These are phyloP conservation scores for Aradophagus sp. DNA, from an alignment of 1,140 invertebrate species.

Conservation along the genomic window DNA sequence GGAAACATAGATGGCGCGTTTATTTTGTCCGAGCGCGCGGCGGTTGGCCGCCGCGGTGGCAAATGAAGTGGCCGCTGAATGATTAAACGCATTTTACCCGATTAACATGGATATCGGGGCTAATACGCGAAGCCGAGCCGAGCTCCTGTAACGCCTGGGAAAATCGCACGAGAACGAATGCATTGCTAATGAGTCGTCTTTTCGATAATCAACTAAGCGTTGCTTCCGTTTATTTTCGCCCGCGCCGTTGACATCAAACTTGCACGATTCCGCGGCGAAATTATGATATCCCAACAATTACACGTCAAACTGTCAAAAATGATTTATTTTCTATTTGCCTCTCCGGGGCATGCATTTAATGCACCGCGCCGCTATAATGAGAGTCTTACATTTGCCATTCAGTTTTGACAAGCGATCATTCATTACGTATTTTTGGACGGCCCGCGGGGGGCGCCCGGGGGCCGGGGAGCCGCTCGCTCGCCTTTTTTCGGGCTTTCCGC, in stretches of 20 bases:
- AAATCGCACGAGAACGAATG: slow-evolving; percentile 46
- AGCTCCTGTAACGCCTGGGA: slow-evolving; percentile 34
- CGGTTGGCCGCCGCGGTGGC: slow-evolving; percentile 16
- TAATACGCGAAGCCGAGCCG: slow-evolving; percentile 32
- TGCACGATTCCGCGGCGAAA: slow-evolving; percentile 45
- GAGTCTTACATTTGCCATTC: slow-evolving; percentile 57
- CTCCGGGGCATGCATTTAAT: slow-evolving; percentile 52
- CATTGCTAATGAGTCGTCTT: slow-evolving; percentile 56
- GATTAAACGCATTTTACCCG: slow-evolving; percentile 51
- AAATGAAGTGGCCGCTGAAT: slow-evolving; percentile 50
- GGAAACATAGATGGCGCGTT: slow-evolving; percentile 32
- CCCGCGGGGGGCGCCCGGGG: slow-evolving; percentile 1
- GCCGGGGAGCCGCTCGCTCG: slow-evolving; percentile 11
- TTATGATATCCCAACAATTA: slow-evolving; percentile 56
- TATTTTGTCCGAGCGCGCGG: slow-evolving; percentile 22
- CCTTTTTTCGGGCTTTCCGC: slow-evolving; percentile 45
- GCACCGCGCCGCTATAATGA: slow-evolving; percentile 52
- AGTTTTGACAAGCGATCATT: slow-evolving; percentile 56
- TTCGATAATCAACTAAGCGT: slow-evolving; percentile 55
- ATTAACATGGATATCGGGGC: slow-evolving; percentile 45
- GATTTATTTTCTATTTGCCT: slow-evolving; percentile 59
- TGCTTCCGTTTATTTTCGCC: slow-evolving; percentile 50
- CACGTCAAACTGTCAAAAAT: slow-evolving; percentile 57
- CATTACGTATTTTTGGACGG: slow-evolving; percentile 57
- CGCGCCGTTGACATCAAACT: slow-evolving; percentile 54